Evolutionary conservation across 35 echinoderm and acorn worm genomes (phyloP).

Genomic region (Apostichopus japonicus): DNA sequence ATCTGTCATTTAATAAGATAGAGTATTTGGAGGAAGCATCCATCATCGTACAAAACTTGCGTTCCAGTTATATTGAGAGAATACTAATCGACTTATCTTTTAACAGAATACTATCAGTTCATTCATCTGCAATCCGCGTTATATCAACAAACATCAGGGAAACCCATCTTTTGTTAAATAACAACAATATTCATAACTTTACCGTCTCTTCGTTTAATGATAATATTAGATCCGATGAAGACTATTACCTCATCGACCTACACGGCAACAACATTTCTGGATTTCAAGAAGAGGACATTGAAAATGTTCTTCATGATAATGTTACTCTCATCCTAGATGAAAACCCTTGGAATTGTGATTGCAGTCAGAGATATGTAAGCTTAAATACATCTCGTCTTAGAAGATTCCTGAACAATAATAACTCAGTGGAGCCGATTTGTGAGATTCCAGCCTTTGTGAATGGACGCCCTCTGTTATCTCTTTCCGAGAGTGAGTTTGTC

Average conservation of each 20-base stretch:
- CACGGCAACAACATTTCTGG: conserved; percentile 1
- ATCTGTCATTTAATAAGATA: not conserved
- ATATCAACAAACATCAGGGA: too few relatives aligned
- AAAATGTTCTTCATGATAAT: not conserved
- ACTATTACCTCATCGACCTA: not conserved
- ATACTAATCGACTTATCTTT: not conserved
- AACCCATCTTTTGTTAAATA: not conserved
- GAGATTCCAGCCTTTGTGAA: not conserved
- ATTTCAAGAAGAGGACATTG: not conserved
- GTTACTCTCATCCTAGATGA: not conserved
- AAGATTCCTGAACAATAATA: not conserved
- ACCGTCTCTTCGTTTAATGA: not conserved
- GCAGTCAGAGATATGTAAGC: not conserved
- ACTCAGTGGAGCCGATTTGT: not conserved
- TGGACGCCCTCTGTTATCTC: not conserved
- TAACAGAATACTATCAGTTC: not conserved
- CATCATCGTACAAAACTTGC: too few relatives aligned
- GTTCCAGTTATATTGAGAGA: not conserved
- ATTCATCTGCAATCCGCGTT: not conserved
- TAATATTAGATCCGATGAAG: not conserved
- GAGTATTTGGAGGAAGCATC: not conserved
- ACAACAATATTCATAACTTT: not conserved
- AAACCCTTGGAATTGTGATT: conserved; percentile 33
- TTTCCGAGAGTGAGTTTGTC: not conserved
- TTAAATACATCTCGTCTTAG: not conserved